These are phyloP conservation scores for Charadrius vociferus DNA, from an alignment of 2,113 vertebrate genomes.

Conservation along the genomic window DNA sequence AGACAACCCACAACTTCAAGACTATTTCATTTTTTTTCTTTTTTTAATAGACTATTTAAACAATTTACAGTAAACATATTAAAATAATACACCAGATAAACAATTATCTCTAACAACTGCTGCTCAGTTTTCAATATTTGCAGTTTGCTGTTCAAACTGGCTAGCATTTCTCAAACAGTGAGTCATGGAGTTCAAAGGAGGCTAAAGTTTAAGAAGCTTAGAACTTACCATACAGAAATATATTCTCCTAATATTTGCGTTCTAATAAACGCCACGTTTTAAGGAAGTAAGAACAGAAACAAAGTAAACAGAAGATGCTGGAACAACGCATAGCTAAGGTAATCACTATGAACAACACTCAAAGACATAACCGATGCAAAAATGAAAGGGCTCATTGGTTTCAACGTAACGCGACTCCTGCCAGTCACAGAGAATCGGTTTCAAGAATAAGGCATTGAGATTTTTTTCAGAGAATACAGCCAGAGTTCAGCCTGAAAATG, in stretches of 20 bases:
- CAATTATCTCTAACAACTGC: neutral
- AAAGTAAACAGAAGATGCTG: neutral
- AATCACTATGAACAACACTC: neutral
- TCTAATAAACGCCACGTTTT: neutral
- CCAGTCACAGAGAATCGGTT: neutral
- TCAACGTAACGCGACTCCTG: neutral
- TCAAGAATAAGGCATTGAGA: fast-evolving
- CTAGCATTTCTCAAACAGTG: slow-evolving; percentile 40
- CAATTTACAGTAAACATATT: neutral
- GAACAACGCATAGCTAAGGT: neutral
- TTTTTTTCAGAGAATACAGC: neutral
- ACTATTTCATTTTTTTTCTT: neutral
- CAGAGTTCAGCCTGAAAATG: neutral
- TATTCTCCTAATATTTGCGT: neutral
- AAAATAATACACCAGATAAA: neutral
- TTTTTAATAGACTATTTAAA: neutral
- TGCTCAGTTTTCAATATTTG: neutral
- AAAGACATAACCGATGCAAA: neutral
- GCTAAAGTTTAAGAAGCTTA: neutral
- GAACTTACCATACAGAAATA: neutral
- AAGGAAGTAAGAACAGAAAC: neutral
- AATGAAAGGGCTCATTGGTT: fast-evolving
- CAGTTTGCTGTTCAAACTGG: neutral
- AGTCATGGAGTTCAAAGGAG: slow-evolving; percentile 1
- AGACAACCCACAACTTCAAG: neutral